These are phyloP conservation scores for Eledona agricola DNA, from an alignment of 2,888 invertebrate genomes.

Conservation along the genomic window DNA sequence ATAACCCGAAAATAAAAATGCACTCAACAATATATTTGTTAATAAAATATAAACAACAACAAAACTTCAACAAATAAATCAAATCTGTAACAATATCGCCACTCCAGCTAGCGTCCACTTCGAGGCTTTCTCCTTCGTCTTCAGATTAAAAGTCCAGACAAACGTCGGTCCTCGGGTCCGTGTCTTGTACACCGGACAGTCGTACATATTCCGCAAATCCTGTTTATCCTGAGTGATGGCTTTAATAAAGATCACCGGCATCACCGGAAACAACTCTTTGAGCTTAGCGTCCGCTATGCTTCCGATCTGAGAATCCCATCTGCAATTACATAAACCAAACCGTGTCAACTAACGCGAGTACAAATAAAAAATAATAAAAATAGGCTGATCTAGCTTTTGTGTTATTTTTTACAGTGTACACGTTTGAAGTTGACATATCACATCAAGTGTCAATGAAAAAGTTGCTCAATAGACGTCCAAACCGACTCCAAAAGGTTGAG, in stretches of 20 bases:
- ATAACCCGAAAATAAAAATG: background rate
- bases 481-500: no score
- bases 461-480: no score
- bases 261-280: conserved; percentile 88
- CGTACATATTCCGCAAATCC: conserved; percentile 86
- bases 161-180: conserved; percentile 88
- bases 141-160: conserved; percentile 95
- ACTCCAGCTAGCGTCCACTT: conserved; percentile 96
- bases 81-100: conserved; percentile 87
- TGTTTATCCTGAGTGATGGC: conserved; percentile 90
- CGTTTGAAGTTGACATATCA: no score
- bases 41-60: conserved; percentile 6
- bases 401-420: no score
- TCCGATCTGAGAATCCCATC: conserved; percentile 85
- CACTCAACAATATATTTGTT: conserved; percentile 6
- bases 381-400: no score
- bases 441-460: no score
- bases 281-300: conserved; percentile 84
- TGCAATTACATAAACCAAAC: conserved; percentile 50
- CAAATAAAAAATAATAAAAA: no score
- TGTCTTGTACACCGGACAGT: conserved; percentile 95
- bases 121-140: conserved; percentile 85
- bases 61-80: conserved; percentile 50
- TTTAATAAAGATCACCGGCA: conserved; percentile 91
- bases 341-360: no score